Evolutionary conservation across 2,797 vertebrate genomes (phyloP).

Genomic region (Pseudopleuronectes americanus): DNA sequence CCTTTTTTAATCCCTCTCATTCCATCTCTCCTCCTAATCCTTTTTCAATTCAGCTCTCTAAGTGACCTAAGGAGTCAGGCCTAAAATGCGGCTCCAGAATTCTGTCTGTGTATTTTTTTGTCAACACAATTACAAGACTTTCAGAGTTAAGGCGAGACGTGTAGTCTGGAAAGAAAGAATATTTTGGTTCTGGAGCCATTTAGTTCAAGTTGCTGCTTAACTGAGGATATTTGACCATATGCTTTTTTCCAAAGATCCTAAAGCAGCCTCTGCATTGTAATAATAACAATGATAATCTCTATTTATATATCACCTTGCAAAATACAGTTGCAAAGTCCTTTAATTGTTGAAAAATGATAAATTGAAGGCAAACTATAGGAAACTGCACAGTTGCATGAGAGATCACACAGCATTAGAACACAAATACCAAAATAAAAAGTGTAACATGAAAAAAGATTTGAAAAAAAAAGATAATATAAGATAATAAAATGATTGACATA

Average conservation of each 20-base stretch:
- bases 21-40: conserved; percentile 64
- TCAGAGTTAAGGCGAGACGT: conserved; percentile 14
- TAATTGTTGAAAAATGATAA: too few relatives aligned
- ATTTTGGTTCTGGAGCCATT: neutral
- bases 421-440: too few relatives aligned
- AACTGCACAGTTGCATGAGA: too few relatives aligned
- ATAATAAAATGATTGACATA: too few relatives aligned
- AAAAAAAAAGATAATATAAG: too few relatives aligned
- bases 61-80: conserved; percentile 55
- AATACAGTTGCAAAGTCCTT: too few relatives aligned
- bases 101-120: conserved; percentile 49
- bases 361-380: too few relatives aligned
- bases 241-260: neutral
- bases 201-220: conserved; percentile 12
- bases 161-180: neutral
- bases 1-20: conserved; percentile 67
- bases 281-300: too few relatives aligned
- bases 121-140: conserved; percentile 22
- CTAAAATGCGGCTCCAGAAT: conserved; percentile 38
- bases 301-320: too few relatives aligned
- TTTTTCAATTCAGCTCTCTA: conserved; percentile 70
- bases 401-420: too few relatives aligned
- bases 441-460: too few relatives aligned
- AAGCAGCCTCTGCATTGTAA: neutral
- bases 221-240: neutral